Evolutionary conservation across 2,797 vertebrate genomes (phyloP).

Genomic region (Rhadinocentrus ornatus): DNA sequence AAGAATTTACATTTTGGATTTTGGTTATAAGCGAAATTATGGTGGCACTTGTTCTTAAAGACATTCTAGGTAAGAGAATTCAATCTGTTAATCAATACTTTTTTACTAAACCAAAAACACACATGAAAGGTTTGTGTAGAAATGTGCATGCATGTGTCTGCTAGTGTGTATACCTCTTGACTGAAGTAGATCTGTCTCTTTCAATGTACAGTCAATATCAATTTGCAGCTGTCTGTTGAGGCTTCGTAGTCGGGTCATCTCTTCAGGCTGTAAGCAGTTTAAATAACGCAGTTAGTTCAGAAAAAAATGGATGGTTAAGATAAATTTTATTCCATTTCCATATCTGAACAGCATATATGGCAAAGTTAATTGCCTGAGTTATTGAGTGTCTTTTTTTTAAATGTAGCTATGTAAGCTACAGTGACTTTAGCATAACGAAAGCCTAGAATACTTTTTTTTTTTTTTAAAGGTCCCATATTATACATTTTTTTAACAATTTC

Average conservation of each 20-base stretch:
- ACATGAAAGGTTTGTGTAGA: conserved; percentile 51
- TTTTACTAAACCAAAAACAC: conserved; percentile 59
- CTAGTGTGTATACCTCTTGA: conserved; percentile 88
- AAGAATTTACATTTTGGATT: too few species aligned
- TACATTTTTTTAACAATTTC: too few species aligned
- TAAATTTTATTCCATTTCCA: not conserved
- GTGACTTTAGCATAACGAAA: not conserved
- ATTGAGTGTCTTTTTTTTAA: not conserved
- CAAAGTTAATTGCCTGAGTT: not conserved
- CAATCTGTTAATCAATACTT: conserved; percentile 45
- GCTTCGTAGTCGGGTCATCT: conserved; percentile 96
- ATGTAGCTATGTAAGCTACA: not conserved
- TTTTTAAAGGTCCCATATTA: too few species aligned
- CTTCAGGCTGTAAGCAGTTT: conserved; percentile 87
- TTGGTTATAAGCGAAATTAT: too few species aligned
- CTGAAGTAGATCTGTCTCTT: conserved; percentile 96
- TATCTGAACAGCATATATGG: not conserved
- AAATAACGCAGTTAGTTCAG: conserved; percentile 49
- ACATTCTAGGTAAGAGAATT: too few species aligned
- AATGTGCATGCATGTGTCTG: conserved; percentile 25
- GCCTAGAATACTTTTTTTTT: not conserved
- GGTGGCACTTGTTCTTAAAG: too few species aligned
- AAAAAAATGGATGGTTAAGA: conserved; percentile 17
- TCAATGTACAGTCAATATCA: conserved; percentile 98
- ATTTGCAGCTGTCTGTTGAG: conserved; percentile 98